phyloP scores from a whole-genome alignment of 1,140 invertebrate species.

The Drosophila lini region DNA sequence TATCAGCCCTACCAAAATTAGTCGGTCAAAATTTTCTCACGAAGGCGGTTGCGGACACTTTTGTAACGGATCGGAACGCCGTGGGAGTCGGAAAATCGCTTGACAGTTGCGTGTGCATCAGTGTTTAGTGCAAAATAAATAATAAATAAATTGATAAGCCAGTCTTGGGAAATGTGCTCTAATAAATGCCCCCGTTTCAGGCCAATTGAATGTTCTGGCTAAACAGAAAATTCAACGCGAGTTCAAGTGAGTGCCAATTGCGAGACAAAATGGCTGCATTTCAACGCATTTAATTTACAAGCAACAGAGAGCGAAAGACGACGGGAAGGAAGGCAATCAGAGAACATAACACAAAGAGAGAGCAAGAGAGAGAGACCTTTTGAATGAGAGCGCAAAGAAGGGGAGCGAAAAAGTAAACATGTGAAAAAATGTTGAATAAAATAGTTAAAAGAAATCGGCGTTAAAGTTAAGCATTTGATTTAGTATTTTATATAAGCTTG shows the following conservation, averaged over 20 bases:
- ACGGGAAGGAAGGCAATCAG: constrained; percentile 15
- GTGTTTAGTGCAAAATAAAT: constrained; percentile 10
- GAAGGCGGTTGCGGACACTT: constrained; percentile 6
- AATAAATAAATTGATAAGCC: constrained; percentile 27
- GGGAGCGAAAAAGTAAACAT: constrained; percentile 37
- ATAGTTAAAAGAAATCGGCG: constrained; percentile 26
- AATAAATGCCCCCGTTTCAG: constrained; percentile 15
- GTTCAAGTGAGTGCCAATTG: constrained; percentile 71
- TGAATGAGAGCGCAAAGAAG: neutral
- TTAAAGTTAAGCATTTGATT: no score
- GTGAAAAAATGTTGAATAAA: constrained; percentile 58
- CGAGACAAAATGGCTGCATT: constrained; percentile 79
- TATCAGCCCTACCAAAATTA: no score
- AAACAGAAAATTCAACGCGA: constrained; percentile 37
- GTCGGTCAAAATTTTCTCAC: neutral
- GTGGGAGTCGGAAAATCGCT: constrained; percentile 36
- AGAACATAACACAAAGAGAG: constrained; percentile 63
- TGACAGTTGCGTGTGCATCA: constrained; percentile 13
- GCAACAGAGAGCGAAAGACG: constrained; percentile 47
- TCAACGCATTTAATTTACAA: constrained; percentile 76
- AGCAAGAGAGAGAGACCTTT: neutral
- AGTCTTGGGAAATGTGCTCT: constrained; percentile 15
- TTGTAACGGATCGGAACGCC: constrained; percentile 29
- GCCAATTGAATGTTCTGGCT: constrained; percentile 26
- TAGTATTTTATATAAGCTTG: neutral